A percentile compares a stretch with the other conserved stretches of the same genome.
phyloP scores from a whole-genome alignment of 2,797 vertebrate genomes.

The Taenioides sp. region DNA sequence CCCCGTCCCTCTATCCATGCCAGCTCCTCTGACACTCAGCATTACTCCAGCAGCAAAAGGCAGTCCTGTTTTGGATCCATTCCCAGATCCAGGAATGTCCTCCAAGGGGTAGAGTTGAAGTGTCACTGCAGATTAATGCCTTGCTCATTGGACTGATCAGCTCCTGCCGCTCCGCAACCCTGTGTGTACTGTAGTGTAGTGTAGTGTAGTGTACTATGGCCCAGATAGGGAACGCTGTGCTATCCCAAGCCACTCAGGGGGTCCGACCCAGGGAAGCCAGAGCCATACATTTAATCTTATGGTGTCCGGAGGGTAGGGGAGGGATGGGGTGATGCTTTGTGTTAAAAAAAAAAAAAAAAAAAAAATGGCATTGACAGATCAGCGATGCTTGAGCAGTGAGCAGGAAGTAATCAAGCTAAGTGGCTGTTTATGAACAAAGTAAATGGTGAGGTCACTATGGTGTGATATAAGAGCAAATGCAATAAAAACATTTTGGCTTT shows the following conservation, averaged over 20 bases:
- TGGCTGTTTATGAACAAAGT: constrained; percentile 66
- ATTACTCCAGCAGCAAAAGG: constrained; percentile 67
- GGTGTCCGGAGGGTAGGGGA: constrained; percentile 38
- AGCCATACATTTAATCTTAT: constrained; percentile 64
- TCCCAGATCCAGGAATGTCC: constrained; percentile 69
- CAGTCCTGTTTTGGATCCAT: constrained; percentile 69
- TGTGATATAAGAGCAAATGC: constrained; percentile 53
- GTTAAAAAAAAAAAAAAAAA: constrained; percentile 4
- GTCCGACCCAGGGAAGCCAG: constrained; percentile 51
- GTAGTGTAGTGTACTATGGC: constrained; percentile 57
- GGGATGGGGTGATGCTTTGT: constrained; percentile 13
- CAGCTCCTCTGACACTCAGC: constrained; percentile 63
- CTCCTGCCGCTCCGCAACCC: constrained; percentile 69
- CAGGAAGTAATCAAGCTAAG: constrained; percentile 69
- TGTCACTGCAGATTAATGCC: constrained; percentile 81
- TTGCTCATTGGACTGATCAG: constrained; percentile 76
- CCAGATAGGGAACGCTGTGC: constrained; percentile 69
- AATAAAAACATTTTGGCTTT: constrained; percentile 46
- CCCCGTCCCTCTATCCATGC: constrained; percentile 54
- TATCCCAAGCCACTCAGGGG: constrained; percentile 63
- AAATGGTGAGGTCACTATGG: constrained; percentile 52
- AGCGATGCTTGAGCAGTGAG: constrained; percentile 27
- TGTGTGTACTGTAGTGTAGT: constrained; percentile 48
- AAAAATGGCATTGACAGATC: constrained; percentile 35
- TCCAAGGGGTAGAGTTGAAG: constrained; percentile 70